phyloP scores from a whole-genome alignment of 2,888 invertebrate species.

The Mycalesis mineus region DNA sequence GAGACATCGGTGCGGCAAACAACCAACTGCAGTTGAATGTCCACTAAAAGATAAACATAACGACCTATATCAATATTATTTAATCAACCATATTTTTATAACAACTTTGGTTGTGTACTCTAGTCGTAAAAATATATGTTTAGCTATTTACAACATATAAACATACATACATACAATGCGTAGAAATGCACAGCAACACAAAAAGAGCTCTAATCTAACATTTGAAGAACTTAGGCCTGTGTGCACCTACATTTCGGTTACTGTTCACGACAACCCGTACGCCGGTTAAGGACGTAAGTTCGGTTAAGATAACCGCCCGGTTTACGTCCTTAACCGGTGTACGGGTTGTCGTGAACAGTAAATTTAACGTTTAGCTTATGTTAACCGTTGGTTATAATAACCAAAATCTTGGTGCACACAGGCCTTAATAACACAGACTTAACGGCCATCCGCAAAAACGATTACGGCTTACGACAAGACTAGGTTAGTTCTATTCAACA shows the following conservation, averaged over 20 bases:
- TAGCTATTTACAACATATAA: conserved; percentile 77
- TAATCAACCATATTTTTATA: conserved; percentile 79
- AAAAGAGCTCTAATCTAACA: conserved; percentile 65
- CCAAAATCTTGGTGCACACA: too few relatives aligned
- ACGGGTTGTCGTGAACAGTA: too few relatives aligned
- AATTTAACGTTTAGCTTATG: too few relatives aligned
- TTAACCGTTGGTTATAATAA: too few relatives aligned
- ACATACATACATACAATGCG: conserved; percentile 80
- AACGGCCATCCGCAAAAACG: conserved; percentile 65
- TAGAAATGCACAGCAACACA: conserved; percentile 78
- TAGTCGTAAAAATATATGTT: conserved; percentile 79
- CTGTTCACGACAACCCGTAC: too few relatives aligned
- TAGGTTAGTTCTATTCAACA: conserved; percentile 48
- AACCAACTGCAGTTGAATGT: conserved; percentile 53
- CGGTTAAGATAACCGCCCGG: too few relatives aligned
- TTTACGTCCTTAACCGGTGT: too few relatives aligned
- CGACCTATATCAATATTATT: conserved; percentile 73
- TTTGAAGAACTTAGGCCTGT: conserved; percentile 70
- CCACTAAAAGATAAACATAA: conserved; percentile 72
- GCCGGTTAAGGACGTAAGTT: too few relatives aligned
- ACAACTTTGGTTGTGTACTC: conserved; percentile 80
- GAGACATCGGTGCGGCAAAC: conserved; percentile 59
- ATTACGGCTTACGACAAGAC: conserved; percentile 51
- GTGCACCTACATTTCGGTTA: too few relatives aligned
- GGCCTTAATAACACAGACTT: conserved; percentile 76